Percentiles rank a stretch among this genome's conserved stretches.
Conservation (phyloP, 2,113 vertebrate genomes). For the Rhabdomys dilectus region DNA sequence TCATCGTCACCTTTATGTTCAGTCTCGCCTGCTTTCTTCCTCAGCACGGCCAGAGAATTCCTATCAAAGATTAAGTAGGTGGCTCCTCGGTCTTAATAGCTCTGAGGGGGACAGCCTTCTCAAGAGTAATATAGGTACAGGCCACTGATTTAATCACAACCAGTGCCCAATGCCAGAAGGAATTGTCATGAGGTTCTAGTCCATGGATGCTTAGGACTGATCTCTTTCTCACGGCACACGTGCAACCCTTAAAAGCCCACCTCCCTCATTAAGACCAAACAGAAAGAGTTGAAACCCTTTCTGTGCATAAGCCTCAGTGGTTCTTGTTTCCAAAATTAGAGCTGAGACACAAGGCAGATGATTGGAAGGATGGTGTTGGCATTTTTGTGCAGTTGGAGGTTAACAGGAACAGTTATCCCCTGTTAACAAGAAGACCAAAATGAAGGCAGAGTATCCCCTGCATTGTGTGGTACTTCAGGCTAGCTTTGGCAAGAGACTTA, state of each 20-base stretch:
- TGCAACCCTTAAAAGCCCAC: not conserved
- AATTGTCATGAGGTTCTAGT: not conserved
- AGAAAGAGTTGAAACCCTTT: not conserved
- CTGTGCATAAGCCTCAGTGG: accelerated
- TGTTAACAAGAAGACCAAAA: not conserved
- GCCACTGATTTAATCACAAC: not conserved
- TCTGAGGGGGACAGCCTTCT: not conserved
- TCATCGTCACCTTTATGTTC: not conserved
- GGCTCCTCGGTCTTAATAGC: no score
- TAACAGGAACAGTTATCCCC: not conserved
- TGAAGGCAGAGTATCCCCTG: no score
- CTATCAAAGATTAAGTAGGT: not conserved
- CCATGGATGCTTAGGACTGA: not conserved
- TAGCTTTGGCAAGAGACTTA: no score
- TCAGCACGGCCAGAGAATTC: not conserved
- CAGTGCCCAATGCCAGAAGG: not conserved
- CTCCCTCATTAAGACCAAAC: not conserved
- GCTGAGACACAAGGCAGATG: not conserved
- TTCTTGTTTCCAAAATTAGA: not conserved
- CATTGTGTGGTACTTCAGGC: not conserved
- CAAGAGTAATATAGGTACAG: not conserved
- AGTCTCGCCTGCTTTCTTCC: no score
- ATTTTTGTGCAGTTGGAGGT: not conserved
- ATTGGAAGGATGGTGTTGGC: not conserved
- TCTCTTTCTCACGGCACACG: not conserved